Base-by-base conservation (phyloP, 1,140 invertebrate species). In the Trachymyrmex cornetzi region DNA sequence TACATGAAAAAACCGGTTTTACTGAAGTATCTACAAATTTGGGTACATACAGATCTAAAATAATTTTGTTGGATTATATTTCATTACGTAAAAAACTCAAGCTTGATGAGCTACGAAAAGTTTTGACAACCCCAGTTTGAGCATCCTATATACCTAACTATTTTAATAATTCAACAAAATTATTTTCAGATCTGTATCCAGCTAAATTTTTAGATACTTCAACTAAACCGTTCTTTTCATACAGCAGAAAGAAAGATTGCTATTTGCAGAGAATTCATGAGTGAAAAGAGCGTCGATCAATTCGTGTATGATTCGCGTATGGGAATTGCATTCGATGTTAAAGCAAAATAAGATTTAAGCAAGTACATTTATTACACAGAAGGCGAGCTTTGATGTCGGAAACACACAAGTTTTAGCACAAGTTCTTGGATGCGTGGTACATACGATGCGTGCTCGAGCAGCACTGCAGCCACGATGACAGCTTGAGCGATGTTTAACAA, bases 401-500 rank as follows among this genome's bases (percentile, higher is more conserved):
- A 14, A 16, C 27, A 22, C 14, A 27, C 66, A 34, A 72, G 67
- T 63, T 85, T 64, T 44, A 44, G 9, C 38, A 44, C 38, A 44
- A 44, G 38, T 44, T 72, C 64, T 64, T 59, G 27, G 7, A 44
- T 75, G 38, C 77, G 61, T 71, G 67, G 59, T 34, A 50, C 38
- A 50, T 0, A 55, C 24, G 16, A 59, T 44, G 53, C 30, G 66
- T 63, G 38, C n/a, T 34, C 44, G 24, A 34, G 6, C 34, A 77
- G 44, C 34, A 67, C 7, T 38, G 34, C 63, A 81, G 74, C n/a
- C 69, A 12, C 61, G 90, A 75, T 91, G 91, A 92, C 92, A 91
- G 74, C 87, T 85, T 92, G 91, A 92, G 82, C 86, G 91, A 92
- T 91, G 91, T 93, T 93, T 92, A 92, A 92, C 91, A 92, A 93